Percentiles rank a stretch among this genome's conserved stretches.
Evolutionary conservation across 2,113 vertebrate species (phyloP).

Genomic region (Colius striatus): DNA sequence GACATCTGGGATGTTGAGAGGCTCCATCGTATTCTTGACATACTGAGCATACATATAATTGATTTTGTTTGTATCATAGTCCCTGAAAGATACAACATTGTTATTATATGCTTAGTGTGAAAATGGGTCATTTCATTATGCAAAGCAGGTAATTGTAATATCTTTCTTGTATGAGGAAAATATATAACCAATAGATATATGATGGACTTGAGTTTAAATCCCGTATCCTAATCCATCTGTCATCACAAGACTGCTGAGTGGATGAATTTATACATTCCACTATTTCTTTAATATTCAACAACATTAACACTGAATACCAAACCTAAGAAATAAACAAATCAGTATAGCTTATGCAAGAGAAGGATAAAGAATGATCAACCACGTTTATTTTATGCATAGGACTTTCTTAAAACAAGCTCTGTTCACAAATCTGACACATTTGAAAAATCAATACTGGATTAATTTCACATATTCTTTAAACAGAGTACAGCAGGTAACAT

Average conservation of each 20-base stretch:
- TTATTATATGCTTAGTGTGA: not conserved
- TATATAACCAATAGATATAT: not conserved
- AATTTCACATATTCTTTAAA: not conserved
- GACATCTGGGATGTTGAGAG: slow-evolving; percentile 91
- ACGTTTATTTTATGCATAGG: not conserved
- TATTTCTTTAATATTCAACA: not conserved
- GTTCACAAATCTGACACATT: not conserved
- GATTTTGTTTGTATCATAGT: slow-evolving; percentile 85
- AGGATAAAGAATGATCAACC: not conserved
- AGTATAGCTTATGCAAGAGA: not conserved
- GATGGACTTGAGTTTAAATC: not conserved
- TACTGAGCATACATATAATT: slow-evolving; percentile 98
- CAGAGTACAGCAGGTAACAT: not conserved
- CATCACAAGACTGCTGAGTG: not conserved
- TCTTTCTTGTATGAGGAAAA: not conserved
- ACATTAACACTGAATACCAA: not conserved
- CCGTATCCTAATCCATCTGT: not conserved
- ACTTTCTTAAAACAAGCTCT: not conserved
- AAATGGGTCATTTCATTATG: not conserved
- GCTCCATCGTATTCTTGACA: slow-evolving; percentile 91
- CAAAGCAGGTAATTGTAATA: not conserved
- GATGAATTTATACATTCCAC: not conserved
- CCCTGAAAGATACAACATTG: slow-evolving; percentile 74
- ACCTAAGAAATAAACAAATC: slow-evolving; percentile 6
- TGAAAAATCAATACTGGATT: not conserved